Base-by-base conservation (phyloP, 1,140 invertebrate genomes). In the Brachionus plicatilis region DNA sequence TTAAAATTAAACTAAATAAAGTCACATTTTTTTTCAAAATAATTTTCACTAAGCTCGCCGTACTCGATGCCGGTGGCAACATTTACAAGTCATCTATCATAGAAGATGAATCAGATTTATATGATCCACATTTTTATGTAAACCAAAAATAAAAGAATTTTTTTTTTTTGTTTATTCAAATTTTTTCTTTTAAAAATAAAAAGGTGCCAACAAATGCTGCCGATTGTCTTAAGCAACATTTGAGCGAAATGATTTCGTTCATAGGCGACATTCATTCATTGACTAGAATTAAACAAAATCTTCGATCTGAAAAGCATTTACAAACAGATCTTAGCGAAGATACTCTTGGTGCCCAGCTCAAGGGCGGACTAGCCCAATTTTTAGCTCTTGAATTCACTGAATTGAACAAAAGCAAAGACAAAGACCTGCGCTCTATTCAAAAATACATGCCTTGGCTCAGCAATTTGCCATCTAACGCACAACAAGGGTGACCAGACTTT, bases 261-360 rank as follows among this genome's bases (percentile, higher is more conserved):
- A 92, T 99, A 85, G 93, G 94, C 11, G 97, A 99, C 89, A 94
- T 98, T 86, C 96, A 99, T 87, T 95, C 96, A 0, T 92, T 99
- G 60, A 95, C 94, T 82, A 98, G 97, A 92, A 93, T 99, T 33
- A 99, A 99, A 92, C 95, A 96, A 90, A 86, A 80, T 76, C 2
- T 70, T 20, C 60, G 85, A 85, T 65, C 43, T 33, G 66, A 85
- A n/a, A 66, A 76, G 78, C 60, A n/a, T 45, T 33, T 85, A n/a
- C 50, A 83, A 27, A 85, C 75, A 37, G 27, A 17, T 56, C 20
- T 47, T 1, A 84, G 66, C 89, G 90, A 98, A 89, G 97, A 99
- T 88, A 97, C 96, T 0, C 90, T 99, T 24, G 96, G 96, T 8
- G 95, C 95, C 8, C 94, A 95, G 27, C 91, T 99, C 11, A 99